Conservation (phyloP, 2,888 invertebrate genomes). For the Pammene fasciana region DNA sequence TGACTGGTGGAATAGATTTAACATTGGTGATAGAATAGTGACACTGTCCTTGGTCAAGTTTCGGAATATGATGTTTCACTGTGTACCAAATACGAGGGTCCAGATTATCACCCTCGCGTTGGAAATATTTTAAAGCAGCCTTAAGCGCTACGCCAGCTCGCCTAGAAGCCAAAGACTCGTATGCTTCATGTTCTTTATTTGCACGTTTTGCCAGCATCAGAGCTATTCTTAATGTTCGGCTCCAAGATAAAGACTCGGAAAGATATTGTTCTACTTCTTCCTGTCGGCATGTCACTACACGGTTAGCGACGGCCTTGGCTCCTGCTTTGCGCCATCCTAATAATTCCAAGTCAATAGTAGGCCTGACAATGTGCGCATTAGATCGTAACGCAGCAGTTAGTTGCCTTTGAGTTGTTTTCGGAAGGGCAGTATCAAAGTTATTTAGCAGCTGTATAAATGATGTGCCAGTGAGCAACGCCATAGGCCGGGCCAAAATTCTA, state of each 20-base stretch:
- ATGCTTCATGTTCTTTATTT: constrained; percentile 46
- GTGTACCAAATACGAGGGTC: constrained; percentile 56
- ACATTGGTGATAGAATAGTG: not conserved
- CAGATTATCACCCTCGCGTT: constrained; percentile 43
- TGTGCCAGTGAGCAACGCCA: constrained; percentile 43
- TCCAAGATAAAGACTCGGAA: constrained; percentile 51
- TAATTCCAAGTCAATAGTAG: constrained; percentile 51
- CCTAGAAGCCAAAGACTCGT: constrained; percentile 47
- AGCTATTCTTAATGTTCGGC: constrained; percentile 54
- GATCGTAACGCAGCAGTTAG: constrained; percentile 53
- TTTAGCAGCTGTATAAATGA: constrained; percentile 35
- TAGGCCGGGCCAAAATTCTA: constrained; percentile 44
- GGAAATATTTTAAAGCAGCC: constrained; percentile 51
- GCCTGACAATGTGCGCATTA: constrained; percentile 56
- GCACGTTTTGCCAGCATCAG: constrained; percentile 53
- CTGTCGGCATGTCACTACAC: constrained; percentile 50
- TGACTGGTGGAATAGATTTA: constrained; percentile 48
- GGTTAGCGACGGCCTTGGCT: constrained; percentile 60
- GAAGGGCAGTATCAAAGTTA: constrained; percentile 42
- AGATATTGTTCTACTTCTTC: constrained; percentile 48
- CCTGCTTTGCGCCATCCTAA: constrained; percentile 57
- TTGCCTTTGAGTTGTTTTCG: constrained; percentile 41
- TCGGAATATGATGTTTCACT: constrained; percentile 43
- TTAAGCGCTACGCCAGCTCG: constrained; percentile 56
- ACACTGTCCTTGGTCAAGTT: not conserved